Percentiles rank a stretch among this genome's conserved stretches.
Conservation (phyloP, 1,140 invertebrate genomes). For the Musca domestica region DNA sequence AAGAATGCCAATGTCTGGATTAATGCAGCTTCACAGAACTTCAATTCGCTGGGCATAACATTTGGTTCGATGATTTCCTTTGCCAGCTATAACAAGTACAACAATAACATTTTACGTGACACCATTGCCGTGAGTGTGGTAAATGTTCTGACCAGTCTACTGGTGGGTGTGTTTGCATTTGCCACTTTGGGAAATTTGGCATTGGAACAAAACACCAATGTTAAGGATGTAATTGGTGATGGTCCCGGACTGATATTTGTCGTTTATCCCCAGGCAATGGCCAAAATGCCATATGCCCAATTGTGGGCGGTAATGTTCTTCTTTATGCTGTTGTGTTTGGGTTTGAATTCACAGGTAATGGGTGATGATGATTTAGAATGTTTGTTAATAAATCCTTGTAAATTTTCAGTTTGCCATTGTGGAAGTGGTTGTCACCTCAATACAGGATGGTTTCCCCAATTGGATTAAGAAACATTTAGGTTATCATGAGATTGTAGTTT, state of each 20-base stretch:
- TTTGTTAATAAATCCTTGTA: neutral
- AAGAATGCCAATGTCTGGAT: constrained; percentile 83
- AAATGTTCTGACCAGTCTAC: constrained; percentile 78
- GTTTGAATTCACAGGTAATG: constrained; percentile 87
- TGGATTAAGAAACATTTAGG: constrained; percentile 78
- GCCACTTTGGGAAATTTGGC: constrained; percentile 85
- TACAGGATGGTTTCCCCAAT: constrained; percentile 85
- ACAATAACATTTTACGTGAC: constrained; percentile 85
- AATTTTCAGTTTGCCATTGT: constrained; percentile 77
- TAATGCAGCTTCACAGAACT: constrained; percentile 88
- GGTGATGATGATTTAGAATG: neutral
- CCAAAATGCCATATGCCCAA: constrained; percentile 82
- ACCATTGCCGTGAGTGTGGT: constrained; percentile 78
- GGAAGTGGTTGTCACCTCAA: constrained; percentile 87
- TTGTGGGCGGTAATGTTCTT: constrained; percentile 87
- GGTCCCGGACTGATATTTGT: constrained; percentile 86
- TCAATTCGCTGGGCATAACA: constrained; percentile 88
- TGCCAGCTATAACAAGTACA: constrained; percentile 91
- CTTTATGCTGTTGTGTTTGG: constrained; percentile 85
- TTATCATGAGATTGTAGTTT: constrained; percentile 82
- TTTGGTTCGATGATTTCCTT: constrained; percentile 93
- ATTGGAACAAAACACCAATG: constrained; percentile 70
- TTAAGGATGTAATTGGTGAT: constrained; percentile 80
- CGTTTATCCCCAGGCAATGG: constrained; percentile 84
- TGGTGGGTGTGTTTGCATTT: constrained; percentile 85